Base-by-base conservation (phyloP, 1,140 invertebrate species). In the Drosophila yakuba region DNA sequence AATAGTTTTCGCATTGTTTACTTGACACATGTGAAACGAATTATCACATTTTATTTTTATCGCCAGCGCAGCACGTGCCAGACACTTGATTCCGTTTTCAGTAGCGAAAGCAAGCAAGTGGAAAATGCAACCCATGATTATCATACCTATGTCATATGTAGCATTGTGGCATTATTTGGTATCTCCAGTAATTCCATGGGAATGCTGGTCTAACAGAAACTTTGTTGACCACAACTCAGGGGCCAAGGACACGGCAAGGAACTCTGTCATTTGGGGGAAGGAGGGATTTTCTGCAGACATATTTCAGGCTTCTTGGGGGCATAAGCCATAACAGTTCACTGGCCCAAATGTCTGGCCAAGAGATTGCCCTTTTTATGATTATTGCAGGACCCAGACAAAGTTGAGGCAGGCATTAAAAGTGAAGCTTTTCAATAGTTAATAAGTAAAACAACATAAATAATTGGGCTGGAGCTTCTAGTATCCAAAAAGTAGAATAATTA, bases 241-340 rank as follows among this genome's bases (percentile, higher is more conserved):
- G 15, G 12, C 38, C 36, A 59, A 43, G 38, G 15, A 56, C 52
- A 39, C 10, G 17, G 10, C 58, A 55, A 15, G 20, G 14, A 39
- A 28, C 52, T 61, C 23, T 28, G 25, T 7, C 4, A 14, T 2
- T 7, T 14, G 1, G 20, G 17, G 15, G 15, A 35, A 28, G 11
- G 25, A 35, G 54, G 7, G 15, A 17, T 7, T 36, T 20, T 36
- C 41, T 47, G 5, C 51, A 43, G 38, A 44, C 10, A 20, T 2
- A 28, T 48, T 36, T 41, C 11, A 44, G 38, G 28, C 25, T 48
- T n/a, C n/a, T 58, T 23, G n/a, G 14, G 14, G 17, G 10, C 44
- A 23, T 6, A 57, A 39, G 63, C 47, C 36, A 44, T 51, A 63
- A 36, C 39, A 57, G 80, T 84, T 83, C 80, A 80, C 64, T 84